phyloP scores from a whole-genome alignment of 2,797 vertebrate genomes.

The Epinephelus coioides region DNA sequence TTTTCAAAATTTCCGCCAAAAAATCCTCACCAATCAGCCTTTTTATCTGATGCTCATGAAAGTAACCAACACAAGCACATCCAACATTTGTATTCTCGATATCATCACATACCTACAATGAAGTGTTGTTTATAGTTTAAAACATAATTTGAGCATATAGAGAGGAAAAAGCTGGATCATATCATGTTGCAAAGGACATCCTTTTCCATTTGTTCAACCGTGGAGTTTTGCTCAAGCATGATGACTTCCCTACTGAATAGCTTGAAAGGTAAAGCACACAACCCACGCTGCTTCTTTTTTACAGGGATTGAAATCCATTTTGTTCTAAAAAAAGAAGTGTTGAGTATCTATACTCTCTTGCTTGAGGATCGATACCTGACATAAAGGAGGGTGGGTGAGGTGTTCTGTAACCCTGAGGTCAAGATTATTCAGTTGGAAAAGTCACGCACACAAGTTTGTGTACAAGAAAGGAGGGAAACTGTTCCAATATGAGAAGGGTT shows the following conservation, averaged over 20 bases:
- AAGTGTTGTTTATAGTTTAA: not conserved
- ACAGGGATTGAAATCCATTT: slow-evolving; percentile 52
- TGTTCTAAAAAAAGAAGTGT: slow-evolving; percentile 54
- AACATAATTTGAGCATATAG: slow-evolving; percentile 16
- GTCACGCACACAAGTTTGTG: slow-evolving; percentile 13
- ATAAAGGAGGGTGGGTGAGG: slow-evolving; percentile 44
- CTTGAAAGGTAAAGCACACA: slow-evolving; percentile 55
- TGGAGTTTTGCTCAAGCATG: slow-evolving; percentile 32
- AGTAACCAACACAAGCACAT: slow-evolving; percentile 55
- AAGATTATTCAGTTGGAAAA: slow-evolving; percentile 38
- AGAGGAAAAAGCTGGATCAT: slow-evolving; percentile 47
- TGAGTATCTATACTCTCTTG: slow-evolving; percentile 41
- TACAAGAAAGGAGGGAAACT: slow-evolving; percentile 1
- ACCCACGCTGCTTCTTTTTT: slow-evolving; percentile 54
- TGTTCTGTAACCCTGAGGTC: slow-evolving; percentile 40
- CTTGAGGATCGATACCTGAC: slow-evolving; percentile 62
- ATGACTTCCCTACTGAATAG: slow-evolving; percentile 72
- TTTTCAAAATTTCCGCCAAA: slow-evolving; percentile 60
- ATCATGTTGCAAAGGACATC: slow-evolving; percentile 47
- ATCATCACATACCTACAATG: slow-evolving; percentile 8
- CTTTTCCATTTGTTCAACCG: slow-evolving; percentile 55
- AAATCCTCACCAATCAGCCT: slow-evolving; percentile 39
- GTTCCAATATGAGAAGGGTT: not conserved
- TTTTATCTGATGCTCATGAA: slow-evolving; percentile 81
- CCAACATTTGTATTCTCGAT: slow-evolving; percentile 14